Base-by-base conservation (phyloP, 2,888 invertebrate genomes). In the Timandra comae region DNA sequence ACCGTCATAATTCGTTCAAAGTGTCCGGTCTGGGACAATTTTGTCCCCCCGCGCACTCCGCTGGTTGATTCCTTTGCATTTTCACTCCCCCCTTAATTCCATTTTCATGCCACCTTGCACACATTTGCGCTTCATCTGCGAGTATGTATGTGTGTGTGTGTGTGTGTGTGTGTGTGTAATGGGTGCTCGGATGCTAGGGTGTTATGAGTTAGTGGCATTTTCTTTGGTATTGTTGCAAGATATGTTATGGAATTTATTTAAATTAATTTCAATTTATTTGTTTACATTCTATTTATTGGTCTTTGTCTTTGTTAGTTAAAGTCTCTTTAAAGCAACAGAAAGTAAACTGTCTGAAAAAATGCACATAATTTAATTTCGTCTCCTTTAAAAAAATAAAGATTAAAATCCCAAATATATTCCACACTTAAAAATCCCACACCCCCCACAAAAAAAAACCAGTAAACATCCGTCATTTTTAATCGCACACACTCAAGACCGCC, bases 1-100 rank as follows among this genome's bases (percentile, higher is more conserved):
- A 87, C 86, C 84, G 85, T 87, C 87, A 87, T 87, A 87, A 87
- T 87, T 87, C 86, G 87, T 87, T 85, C 86, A 86, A 87, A 87
- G 87, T 87, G 87, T 87, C 87, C 87, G 87, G 86, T 81, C 75
- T 67, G 82, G 81, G 82, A 81, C 81, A 76, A 73, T 80, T 77
- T 69, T 68, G 66, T 76, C 75, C 66, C 66, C 52, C 56, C 50
- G 56, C 50, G 58, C 65, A 57, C 57, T 43, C 54, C n/a, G n/a
- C 52, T 67, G 69, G 62, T 65, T 69, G 80, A 82, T 84, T 84
- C 85, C 84, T 84, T 84, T 84, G 82, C 84, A 84, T 84, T 77
- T 72, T 63, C 16, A 40, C 71, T 16, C 75, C 79, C 72, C 68
- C 72, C 70, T 75, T 82, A 79, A 82, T 81, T 78, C 80, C 80